These are phyloP conservation scores for Rutpela maculata DNA, from an alignment of 2,888 invertebrate species.

Conservation along the genomic window DNA sequence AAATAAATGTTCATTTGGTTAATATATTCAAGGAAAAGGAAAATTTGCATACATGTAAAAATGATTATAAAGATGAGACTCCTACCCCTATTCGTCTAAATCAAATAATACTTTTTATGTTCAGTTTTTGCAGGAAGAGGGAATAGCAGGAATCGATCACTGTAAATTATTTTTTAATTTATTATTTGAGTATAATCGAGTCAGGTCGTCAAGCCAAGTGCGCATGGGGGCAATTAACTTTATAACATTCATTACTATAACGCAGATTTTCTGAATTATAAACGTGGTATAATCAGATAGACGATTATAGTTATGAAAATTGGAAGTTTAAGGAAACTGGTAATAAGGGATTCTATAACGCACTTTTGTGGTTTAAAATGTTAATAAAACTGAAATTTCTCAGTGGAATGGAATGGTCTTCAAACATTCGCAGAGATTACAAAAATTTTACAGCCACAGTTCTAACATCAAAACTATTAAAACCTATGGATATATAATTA, in stretches of 20 bases:
- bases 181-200: too few species aligned
- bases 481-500: too few species aligned
- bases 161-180: too few species aligned
- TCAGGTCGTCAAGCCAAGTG: too few species aligned
- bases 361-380: neutral
- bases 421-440: neutral
- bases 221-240: neutral
- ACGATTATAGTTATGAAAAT: neutral
- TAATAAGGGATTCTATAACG: neutral
- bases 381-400: neutral
- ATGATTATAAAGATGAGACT: neutral
- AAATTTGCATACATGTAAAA: neutral
- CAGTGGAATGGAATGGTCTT: neutral
- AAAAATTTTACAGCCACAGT: neutral
- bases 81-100: neutral
- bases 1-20: neutral
- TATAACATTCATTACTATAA: neutral
- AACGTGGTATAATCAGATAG: neutral
- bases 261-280: neutral
- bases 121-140: too few species aligned
- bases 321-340: neutral
- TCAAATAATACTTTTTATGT: neutral
- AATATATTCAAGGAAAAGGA: neutral
- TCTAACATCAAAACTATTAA: too few species aligned
- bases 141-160: too few species aligned